Base-by-base conservation (phyloP, 1,140 invertebrate species). In the Plodia interpunctella region DNA sequence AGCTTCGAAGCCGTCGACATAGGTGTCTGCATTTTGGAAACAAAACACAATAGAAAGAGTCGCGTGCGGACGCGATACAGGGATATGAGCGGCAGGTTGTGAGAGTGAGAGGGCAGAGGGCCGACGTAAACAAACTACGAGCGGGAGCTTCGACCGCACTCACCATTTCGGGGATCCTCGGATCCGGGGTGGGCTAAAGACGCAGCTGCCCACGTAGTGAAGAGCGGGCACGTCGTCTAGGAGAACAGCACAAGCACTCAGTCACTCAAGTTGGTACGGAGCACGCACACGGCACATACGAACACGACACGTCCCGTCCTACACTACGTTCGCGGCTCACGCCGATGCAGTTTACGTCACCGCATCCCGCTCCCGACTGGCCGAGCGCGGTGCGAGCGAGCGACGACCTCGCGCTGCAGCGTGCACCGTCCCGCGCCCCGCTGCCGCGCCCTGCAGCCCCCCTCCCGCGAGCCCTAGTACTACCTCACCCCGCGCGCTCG, bases 291-390 rank as follows among this genome's bases (percentile, higher is more conserved):
- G 61, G 64, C 68, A 80, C 80, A 79, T 78, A 76, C 72, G 72
- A 75, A 70, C 65, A 80, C 83, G 79, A 86, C 77, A 76, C 79
- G 80, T 88, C 80, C 83, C 83, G 83, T 83, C 78, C 83, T 84
- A 87, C 86, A 87, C 83, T 88, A 88, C 83, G 82, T 73, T 80
- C 56, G 74, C 84, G 86, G 83, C 86, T 78, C 80, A 71, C 78
- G 84, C 86, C 86, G 79, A 75, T 88, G 86, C 86, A 88, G 81
- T 86, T 83, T 87, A 87, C 86, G 86, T 88, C 86, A 88, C 86
- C 86, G 86, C 86, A 88, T 87, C 86, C 86, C 86, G 86, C 86
- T 88, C 83, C 86, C 81, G 83, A 88, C 86, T 88, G 86, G 76
- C 83, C 49, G 67, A 61, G 60, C 76, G 72, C 75, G 70, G 70